A percentile compares a stretch with the other conserved stretches of the same genome.
Evolutionary conservation across 1,140 invertebrate genomes (phyloP).

Genomic region (Bombus turneri): DNA sequence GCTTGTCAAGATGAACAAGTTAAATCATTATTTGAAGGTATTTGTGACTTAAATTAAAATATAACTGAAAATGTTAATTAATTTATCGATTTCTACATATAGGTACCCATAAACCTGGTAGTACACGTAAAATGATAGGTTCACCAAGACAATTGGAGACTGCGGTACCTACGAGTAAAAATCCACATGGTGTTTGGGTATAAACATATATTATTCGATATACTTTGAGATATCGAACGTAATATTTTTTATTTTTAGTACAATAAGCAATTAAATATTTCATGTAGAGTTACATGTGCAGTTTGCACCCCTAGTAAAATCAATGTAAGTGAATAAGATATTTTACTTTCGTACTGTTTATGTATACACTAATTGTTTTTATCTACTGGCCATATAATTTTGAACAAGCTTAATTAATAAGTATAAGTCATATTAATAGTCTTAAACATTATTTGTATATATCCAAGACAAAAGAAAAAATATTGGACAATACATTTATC

Average conservation of each 20-base stretch:
- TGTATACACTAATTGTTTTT: constrained; percentile 20
- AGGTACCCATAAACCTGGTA: constrained; percentile 92
- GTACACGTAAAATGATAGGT: constrained; percentile 93
- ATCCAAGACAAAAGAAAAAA: constrained; percentile 21
- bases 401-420: constrained; percentile 9
- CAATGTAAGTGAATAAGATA: constrained; percentile 14
- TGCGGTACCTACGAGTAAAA: constrained; percentile 96
- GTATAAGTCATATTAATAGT: constrained; percentile 15
- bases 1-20: constrained; percentile 90
- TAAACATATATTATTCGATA: constrained; percentile 79
- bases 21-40: constrained; percentile 90
- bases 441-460: constrained; percentile 28
- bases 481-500: constrained; percentile 39
- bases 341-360: constrained; percentile 4
- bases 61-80: background rate
- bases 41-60: constrained; percentile 12
- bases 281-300: constrained; percentile 1
- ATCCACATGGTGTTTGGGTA: constrained; percentile 98
- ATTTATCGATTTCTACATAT: constrained; percentile 15
- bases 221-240: constrained; percentile 2
- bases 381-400: constrained; percentile 47
- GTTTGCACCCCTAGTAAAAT: constrained; percentile 7
- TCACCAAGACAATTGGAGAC: constrained; percentile 95
- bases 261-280: constrained; percentile 17
- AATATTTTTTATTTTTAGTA: constrained; percentile 13